A percentile compares a stretch with the other conserved stretches of the same genome.
phyloP scores from a whole-genome alignment of 2,113 vertebrate genomes.

The Gulo gulo region DNA sequence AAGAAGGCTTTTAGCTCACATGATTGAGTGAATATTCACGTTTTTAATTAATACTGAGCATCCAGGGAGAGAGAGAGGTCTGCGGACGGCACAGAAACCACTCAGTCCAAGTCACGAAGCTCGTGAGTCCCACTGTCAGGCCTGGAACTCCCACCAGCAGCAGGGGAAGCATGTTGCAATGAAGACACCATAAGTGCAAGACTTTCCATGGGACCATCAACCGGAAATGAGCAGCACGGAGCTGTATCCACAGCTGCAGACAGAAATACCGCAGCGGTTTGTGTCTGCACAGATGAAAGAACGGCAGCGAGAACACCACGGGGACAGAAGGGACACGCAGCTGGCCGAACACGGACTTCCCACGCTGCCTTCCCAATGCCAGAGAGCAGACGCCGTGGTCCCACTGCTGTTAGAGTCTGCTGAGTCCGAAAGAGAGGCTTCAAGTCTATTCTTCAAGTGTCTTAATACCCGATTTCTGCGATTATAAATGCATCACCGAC shows the following conservation, averaged over 20 bases:
- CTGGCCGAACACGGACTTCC: rapidly evolving
- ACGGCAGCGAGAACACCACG: rapidly evolving
- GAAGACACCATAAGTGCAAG: rapidly evolving
- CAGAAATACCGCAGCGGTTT: rapidly evolving
- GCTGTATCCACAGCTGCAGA: too few species aligned
- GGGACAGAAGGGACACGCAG: neutral
- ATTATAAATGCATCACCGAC: rapidly evolving
- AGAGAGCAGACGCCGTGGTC: rapidly evolving
- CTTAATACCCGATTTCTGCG: rapidly evolving
- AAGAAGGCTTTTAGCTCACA: neutral
- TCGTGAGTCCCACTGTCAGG: neutral
- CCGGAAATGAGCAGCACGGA: neutral
- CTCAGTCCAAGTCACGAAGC: rapidly evolving
- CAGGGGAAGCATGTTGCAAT: rapidly evolving
- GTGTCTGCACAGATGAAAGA: rapidly evolving
- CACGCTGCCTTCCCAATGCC: too few species aligned
- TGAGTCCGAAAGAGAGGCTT: neutral
- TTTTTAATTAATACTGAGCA: neutral
- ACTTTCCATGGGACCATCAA: rapidly evolving
- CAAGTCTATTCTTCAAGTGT: rapidly evolving
- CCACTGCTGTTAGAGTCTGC: neutral
- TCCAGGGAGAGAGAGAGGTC: neutral
- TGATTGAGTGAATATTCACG: neutral
- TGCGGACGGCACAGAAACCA: neutral
- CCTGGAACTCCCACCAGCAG: rapidly evolving